Evolutionary conservation across 2,113 vertebrate genomes (phyloP).

Genomic region (Pantherophis guttatus): DNA sequence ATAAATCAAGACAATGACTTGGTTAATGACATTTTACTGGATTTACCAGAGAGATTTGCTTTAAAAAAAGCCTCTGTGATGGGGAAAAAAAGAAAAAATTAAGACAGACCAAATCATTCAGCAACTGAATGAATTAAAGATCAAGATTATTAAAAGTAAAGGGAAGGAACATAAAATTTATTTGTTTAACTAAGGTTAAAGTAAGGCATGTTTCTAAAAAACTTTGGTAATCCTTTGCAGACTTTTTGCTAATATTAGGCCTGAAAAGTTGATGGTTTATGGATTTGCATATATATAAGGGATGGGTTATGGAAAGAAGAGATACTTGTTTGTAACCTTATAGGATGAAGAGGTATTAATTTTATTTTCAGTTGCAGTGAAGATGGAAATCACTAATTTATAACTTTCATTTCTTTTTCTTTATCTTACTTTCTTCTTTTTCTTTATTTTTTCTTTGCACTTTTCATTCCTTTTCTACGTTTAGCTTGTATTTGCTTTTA

Average conservation of each 20-base stretch:
- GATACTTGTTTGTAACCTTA: background rate
- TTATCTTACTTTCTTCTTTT: background rate
- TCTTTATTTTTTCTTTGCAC: background rate
- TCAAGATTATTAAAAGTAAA: background rate
- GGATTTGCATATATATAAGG: background rate
- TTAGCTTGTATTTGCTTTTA: background rate
- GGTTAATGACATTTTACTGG: background rate
- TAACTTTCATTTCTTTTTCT: background rate
- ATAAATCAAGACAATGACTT: background rate
- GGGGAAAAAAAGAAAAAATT: background rate
- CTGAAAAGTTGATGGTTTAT: background rate
- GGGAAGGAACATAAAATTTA: background rate
- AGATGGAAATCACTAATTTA: background rate
- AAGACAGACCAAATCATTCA: background rate
- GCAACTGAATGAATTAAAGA: background rate
- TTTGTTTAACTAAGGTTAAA: background rate
- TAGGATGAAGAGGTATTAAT: background rate
- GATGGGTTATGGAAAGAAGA: background rate
- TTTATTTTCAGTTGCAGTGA: background rate
- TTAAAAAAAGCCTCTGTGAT: background rate
- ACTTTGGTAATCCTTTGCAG: background rate
- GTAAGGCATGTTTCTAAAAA: background rate
- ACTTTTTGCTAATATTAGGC: background rate
- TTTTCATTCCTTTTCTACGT: background rate
- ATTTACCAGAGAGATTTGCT: background rate